Evolutionary conservation across 1,140 invertebrate species (phyloP).

Genomic region (Mylabris phalerata): DNA sequence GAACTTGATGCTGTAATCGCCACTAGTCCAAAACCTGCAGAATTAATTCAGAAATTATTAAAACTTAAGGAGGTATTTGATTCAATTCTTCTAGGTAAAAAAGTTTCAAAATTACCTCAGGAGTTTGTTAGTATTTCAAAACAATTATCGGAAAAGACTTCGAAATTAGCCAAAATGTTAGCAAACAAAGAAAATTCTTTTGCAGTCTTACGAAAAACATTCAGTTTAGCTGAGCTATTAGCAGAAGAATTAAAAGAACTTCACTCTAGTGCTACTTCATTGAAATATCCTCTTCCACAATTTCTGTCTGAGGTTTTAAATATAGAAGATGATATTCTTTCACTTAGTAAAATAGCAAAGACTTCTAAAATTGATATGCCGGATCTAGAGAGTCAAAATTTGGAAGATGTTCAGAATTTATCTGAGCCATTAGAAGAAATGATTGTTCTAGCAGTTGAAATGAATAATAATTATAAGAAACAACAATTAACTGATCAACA

Average conservation of each 20-base stretch:
- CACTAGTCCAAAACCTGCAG: too few relatives aligned
- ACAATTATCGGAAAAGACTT: background rate
- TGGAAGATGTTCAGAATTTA: background rate
- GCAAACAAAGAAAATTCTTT: background rate
- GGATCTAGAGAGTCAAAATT: too few relatives aligned
- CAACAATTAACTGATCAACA: too few relatives aligned
- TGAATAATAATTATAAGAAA: too few relatives aligned
- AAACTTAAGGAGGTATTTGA: too few relatives aligned
- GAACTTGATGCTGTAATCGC: too few relatives aligned
- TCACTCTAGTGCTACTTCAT: background rate
- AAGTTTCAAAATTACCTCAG: background rate
- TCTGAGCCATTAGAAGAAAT: slow-evolving; percentile 1
- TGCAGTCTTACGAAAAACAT: too few relatives aligned
- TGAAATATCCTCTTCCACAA: background rate
- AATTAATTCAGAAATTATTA: too few relatives aligned
- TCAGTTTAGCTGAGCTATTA: background rate
- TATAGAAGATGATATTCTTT: background rate
- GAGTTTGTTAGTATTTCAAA: background rate
- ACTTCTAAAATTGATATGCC: too few relatives aligned
- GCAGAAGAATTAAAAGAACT: slow-evolving; percentile 3
- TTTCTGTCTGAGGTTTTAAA: background rate
- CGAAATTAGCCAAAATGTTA: background rate
- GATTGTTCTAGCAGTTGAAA: too few relatives aligned
- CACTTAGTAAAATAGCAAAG: too few relatives aligned
- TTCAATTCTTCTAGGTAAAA: background rate